These are phyloP conservation scores for Philhelius pedissequus DNA, from an alignment of 2,888 invertebrate species.

Conservation along the genomic window DNA sequence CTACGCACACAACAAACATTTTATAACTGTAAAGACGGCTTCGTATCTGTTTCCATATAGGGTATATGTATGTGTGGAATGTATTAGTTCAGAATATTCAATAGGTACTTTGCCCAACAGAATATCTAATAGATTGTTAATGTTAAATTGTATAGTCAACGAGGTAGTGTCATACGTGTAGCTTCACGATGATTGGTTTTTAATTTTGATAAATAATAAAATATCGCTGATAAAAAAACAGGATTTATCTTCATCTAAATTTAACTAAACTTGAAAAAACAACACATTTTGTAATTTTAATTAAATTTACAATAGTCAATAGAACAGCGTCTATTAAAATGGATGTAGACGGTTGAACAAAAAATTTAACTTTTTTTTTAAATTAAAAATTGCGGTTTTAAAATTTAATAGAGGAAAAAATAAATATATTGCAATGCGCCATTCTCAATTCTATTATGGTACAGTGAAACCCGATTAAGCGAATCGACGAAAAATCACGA, in stretches of 20 bases:
- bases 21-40: background rate
- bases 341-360: too few relatives aligned
- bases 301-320: too few relatives aligned
- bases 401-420: too few relatives aligned
- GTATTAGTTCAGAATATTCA: slow-evolving; percentile 11
- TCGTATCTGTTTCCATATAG: background rate
- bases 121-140: background rate
- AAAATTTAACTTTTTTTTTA: too few relatives aligned
- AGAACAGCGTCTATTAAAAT: too few relatives aligned
- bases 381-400: too few relatives aligned
- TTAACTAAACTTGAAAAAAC: background rate
- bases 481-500: too few relatives aligned
- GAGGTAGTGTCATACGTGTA: background rate
- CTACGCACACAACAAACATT: background rate
- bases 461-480: too few relatives aligned
- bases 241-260: too few relatives aligned
- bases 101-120: background rate
- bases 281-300: too few relatives aligned
- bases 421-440: too few relatives aligned
- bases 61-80: background rate
- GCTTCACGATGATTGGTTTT: background rate
- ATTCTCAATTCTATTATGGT: too few relatives aligned
- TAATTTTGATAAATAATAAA: background rate
- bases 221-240: background rate
- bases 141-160: background rate